Base-by-base conservation (phyloP, 2,888 invertebrate species). In the Byasa hedistus region DNA sequence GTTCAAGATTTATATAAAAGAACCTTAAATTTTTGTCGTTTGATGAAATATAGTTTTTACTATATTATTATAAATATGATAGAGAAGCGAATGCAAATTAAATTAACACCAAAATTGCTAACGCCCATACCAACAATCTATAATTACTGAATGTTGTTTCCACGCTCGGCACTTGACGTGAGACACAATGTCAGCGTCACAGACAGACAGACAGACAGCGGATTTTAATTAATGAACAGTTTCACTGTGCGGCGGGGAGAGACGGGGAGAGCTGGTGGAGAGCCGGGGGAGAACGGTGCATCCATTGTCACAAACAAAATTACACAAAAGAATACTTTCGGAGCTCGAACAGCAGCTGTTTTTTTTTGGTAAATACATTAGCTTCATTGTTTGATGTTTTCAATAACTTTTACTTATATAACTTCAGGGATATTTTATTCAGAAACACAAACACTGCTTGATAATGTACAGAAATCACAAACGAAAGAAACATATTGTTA, bases 191-290 rank as follows among this genome's bases (percentile, higher is more conserved):
- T 66, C 58, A 36, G 23, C 62, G 62, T 66, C 66, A 61, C 65
- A 65, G 65, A 57, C 61, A 60, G 59, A 59, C 54, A 61, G 61
- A 61, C 57, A 62, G 66, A 62, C 62, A 58, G 54, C 44, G 66
- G 58, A 66, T 54, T 66, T 66, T 62, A 66, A 66, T 66, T 66
- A 62, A 66, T 66, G 58, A 66, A 62, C 48, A 44, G 56, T 57
- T 64, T 60, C 51, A 61, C 17, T 61, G 54, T 44, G 23, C n/a
- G 24, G 8, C 57, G 48, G 10, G 32, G 32, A 32, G 32, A 32
- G 32, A 32, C 0, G 32, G 8, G 32, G 32, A 32, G 32, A 32
- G 32, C 32, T 10, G 32, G 32, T 7, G 32, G 5, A 15, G 48
- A 48, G 48, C n/a, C 4, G 48, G 48, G 48, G 39, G 1, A 1